phyloP scores from a whole-genome alignment of 2,888 invertebrate species.

The Melitaea athalia region DNA sequence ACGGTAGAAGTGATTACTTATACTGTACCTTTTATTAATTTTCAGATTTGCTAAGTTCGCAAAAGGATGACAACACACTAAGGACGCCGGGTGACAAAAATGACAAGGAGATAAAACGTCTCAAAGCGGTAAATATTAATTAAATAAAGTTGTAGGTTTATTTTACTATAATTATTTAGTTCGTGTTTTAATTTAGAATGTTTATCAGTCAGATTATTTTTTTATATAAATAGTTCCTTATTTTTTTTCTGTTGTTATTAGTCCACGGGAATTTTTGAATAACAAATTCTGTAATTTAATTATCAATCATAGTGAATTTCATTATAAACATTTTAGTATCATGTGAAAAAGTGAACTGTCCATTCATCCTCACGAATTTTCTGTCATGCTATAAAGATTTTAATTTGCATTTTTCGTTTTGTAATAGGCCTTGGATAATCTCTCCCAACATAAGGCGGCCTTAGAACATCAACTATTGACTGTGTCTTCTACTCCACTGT shows the following conservation, averaged over 20 bases:
- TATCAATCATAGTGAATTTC: not conserved
- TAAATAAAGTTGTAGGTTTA: not conserved
- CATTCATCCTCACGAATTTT: not conserved
- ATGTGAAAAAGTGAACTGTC: too few relatives aligned
- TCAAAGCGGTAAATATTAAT: conserved; percentile 54
- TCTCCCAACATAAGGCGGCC: conserved; percentile 56
- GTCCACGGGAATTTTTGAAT: not conserved
- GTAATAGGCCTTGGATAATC: conserved; percentile 53
- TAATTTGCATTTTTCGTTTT: not conserved
- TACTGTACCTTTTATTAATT: conserved; percentile 23
- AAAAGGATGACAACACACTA: conserved; percentile 51
- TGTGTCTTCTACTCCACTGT: conserved; percentile 42
- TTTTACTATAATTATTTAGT: too few relatives aligned
- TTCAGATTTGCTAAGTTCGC: conserved; percentile 59
- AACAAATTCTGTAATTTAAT: not conserved
- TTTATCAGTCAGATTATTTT: too few relatives aligned
- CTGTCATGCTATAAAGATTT: not conserved
- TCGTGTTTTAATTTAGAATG: too few relatives aligned
- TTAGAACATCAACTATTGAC: conserved; percentile 56
- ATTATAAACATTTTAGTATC: not conserved
- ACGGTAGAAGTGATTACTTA: too few relatives aligned
- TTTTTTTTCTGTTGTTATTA: too few relatives aligned
- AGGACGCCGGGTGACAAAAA: conserved; percentile 43
- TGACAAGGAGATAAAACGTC: conserved; percentile 51
- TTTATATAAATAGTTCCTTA: too few relatives aligned